Percentiles rank a stretch among this genome's conserved stretches.
Conservation (phyloP, 1,140 invertebrate species). For the Lordiphosa stackelbergi region DNA sequence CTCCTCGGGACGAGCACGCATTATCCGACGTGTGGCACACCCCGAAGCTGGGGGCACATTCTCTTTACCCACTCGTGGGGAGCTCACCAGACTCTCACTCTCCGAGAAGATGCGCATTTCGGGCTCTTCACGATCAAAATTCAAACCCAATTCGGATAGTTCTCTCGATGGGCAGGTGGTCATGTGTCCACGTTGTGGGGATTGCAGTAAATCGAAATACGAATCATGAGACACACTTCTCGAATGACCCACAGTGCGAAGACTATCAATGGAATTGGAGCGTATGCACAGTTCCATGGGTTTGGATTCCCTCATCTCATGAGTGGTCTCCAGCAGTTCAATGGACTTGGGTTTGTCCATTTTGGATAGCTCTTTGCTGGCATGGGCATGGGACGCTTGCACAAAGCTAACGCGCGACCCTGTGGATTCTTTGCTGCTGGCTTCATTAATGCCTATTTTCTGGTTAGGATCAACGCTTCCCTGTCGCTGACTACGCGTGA, state of each 20-base stretch:
- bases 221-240: conserved; percentile 93
- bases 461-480: conserved; percentile 51
- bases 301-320: conserved; percentile 51
- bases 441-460: conserved; percentile 25
- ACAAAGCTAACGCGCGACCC: conserved; percentile 62
- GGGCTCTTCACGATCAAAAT: conserved; percentile 89
- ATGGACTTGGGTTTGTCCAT: conserved; percentile 74
- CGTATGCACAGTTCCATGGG: conserved; percentile 76
- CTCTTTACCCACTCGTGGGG: conserved; percentile 78
- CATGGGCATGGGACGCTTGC: conserved; percentile 49
- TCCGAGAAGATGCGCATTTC: conserved; percentile 92
- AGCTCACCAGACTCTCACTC: conserved; percentile 84
- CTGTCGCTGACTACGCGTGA: conserved; percentile 67
- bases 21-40: conserved; percentile 71
- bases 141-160: conserved; percentile 88
- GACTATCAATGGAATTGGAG: conserved; percentile 73
- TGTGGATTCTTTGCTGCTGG: conserved; percentile 36
- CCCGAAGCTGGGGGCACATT: conserved; percentile 64
- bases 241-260: conserved; percentile 72
- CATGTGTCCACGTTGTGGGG: conserved; percentile 77
- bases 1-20: conserved; percentile 78
- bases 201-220: conserved; percentile 87
- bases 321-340: conserved; percentile 68
- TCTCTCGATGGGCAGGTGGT: conserved; percentile 80
- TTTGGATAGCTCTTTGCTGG: conserved; percentile 60